Base-by-base conservation (phyloP, 2,113 vertebrate species). In the Ardeotis arabs region DNA sequence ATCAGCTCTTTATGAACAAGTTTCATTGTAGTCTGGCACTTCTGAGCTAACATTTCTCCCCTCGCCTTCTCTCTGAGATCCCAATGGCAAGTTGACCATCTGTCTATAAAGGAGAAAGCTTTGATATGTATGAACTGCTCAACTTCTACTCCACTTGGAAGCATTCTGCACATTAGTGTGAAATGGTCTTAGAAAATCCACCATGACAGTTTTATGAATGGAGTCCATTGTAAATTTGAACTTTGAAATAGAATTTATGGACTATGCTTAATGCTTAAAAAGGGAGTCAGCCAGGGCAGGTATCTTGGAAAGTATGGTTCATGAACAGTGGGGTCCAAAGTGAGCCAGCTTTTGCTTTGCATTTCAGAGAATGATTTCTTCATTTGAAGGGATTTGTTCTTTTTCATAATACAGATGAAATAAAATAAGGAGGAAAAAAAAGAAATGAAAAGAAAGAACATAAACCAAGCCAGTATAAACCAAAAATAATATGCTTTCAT, bases 141-240 rank as follows among this genome's bases (percentile, higher is more conserved):
- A 35, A 37, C 24, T 96, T 91, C 96, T 90, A 77, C 53, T 86
- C 88, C 80, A 67, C 49, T 88, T 96, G 83, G 95, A 73, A 93
- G 20, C 66, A 72, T 62, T 95, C 55, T 83, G 29, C 39, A 87
- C 74, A 89, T 87, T 81, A 83, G 25, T 52, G 52, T 95, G 78
- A 96, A 97, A 95, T 73, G 53, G 31, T 73, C 91, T 94, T 47
- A 89, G 89, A 87, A 97, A 95, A 93, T 25, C 21, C 50, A 41
- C 41, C 83, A 49, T 77, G 95, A 94, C 87, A 90, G 58, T 55
- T 94, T 96, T 91, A 77, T 80, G 88, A 96, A 92, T 97, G 92
- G 92, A 91, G 16, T 62, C 27, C 89, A 93, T 87, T 93, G 86
- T 96, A 91, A 92, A 72, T 84, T 96, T 87, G 63, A 35, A 62